Conservation (phyloP, 64 coral and sea anemone genomes). For the Porites lutea region DNA sequence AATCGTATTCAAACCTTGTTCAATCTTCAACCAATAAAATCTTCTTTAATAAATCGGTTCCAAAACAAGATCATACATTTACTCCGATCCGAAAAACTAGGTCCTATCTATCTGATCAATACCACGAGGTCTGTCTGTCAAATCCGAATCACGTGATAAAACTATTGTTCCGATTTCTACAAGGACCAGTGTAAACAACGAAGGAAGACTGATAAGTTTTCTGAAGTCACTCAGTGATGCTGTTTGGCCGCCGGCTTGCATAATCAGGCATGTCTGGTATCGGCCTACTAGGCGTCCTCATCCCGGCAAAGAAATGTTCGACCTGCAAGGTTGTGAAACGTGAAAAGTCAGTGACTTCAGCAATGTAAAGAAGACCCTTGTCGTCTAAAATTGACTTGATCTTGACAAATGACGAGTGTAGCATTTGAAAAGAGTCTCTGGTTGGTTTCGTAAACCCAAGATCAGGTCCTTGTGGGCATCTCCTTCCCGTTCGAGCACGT, state of each 20-base stretch:
- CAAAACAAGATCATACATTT: too few relatives aligned
- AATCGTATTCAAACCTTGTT: too few relatives aligned
- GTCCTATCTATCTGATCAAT: too few relatives aligned
- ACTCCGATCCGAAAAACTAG: too few relatives aligned
- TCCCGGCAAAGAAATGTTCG: conserved; percentile 54
- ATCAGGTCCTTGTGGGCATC: conserved; percentile 34
- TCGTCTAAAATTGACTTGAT: conserved; percentile 3
- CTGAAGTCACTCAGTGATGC: conserved; percentile 34
- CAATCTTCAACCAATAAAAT: too few relatives aligned
- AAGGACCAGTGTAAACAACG: too few relatives aligned
- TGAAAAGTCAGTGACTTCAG: conserved; percentile 21
- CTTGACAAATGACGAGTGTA: conserved; percentile 34
- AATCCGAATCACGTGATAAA: too few relatives aligned
- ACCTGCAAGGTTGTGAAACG: conserved; percentile 56
- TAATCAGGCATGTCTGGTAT: conserved; percentile 66
- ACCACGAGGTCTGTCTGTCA: too few relatives aligned
- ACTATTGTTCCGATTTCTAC: too few relatives aligned
- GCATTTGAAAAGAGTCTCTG: conserved; percentile 58
- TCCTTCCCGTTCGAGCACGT: background rate
- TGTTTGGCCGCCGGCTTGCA: conserved; percentile 20
- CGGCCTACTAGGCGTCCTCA: conserved; percentile 19
- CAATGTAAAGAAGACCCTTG: conserved; percentile 43
- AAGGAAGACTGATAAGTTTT: conserved; percentile 47
- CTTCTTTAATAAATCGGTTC: too few relatives aligned
- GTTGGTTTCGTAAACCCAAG: conserved; percentile 46